Conservation (phyloP, 1,140 invertebrate genomes). For the Penaeus vannamei region DNA sequence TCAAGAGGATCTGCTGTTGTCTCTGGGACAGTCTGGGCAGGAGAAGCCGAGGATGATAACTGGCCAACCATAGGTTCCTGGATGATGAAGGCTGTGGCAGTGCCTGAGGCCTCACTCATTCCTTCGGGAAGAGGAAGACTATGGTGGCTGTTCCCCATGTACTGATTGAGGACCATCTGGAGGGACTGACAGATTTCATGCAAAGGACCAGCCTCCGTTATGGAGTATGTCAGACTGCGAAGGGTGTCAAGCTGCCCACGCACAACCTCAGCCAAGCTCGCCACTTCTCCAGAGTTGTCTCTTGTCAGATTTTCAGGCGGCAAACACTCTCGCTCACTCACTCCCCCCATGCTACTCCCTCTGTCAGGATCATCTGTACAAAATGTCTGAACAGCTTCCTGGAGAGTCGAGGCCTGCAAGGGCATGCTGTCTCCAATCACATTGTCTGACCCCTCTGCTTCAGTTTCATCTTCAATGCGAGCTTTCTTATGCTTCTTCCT, state of each 20-base stretch:
- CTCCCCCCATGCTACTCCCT: constrained; percentile 27
- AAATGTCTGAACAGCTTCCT: constrained; percentile 59
- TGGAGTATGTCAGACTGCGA: constrained; percentile 42
- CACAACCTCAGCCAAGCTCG: constrained; percentile 49
- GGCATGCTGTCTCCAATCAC: constrained; percentile 20
- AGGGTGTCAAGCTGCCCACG: constrained; percentile 53
- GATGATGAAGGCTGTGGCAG: constrained; percentile 49
- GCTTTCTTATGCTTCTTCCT: constrained; percentile 8
- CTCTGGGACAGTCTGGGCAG: constrained; percentile 20
- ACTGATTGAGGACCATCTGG: constrained; percentile 47
- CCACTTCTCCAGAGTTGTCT: constrained; percentile 22
- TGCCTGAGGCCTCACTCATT: background rate
- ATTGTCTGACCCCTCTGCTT: constrained; percentile 31
- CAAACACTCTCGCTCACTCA: constrained; percentile 38
- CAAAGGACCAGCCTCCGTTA: constrained; percentile 33
- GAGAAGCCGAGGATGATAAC: background rate
- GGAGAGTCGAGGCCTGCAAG: constrained; percentile 51
- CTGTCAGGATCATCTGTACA: constrained; percentile 55
- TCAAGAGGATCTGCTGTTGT: background rate
- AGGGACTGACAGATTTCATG: constrained; percentile 55
- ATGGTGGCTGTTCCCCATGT: constrained; percentile 2
- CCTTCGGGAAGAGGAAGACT: constrained; percentile 13
- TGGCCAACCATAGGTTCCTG: constrained; percentile 43
- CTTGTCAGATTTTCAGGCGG: background rate
- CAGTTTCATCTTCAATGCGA: constrained; percentile 18